Conservation (phyloP, 1,140 invertebrate species). For the Maconellicoccus hirsutus region DNA sequence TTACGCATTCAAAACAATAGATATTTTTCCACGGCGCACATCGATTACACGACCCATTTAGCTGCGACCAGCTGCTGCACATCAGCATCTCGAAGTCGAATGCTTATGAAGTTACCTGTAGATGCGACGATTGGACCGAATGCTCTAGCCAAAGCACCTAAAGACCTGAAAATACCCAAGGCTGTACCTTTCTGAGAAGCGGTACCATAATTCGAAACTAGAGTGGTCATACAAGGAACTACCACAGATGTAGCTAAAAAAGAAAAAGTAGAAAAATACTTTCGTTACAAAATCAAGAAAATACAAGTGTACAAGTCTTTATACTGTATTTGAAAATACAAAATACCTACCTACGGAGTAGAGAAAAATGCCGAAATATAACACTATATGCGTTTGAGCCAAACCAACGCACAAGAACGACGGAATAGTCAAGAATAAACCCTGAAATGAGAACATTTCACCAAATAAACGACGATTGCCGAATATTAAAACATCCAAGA, state of each 20-base stretch:
- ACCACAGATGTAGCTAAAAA: constrained; percentile 78
- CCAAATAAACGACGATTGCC: too few species aligned
- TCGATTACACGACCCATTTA: too few species aligned
- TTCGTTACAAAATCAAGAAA: constrained; percentile 15
- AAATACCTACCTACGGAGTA: constrained; percentile 74
- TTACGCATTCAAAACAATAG: too few species aligned
- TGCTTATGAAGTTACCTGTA: constrained; percentile 47
- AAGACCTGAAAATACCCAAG: constrained; percentile 83
- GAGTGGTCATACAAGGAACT: constrained; percentile 83
- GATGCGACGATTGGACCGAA: constrained; percentile 80
- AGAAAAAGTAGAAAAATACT: constrained; percentile 22
- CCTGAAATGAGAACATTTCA: too few species aligned
- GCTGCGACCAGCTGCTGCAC: constrained; percentile 25
- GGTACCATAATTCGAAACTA: constrained; percentile 71
- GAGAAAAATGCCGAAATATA: constrained; percentile 73
- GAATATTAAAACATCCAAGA: too few species aligned
- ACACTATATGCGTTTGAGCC: constrained; percentile 42
- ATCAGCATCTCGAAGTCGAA: not conserved
- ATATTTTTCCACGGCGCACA: too few species aligned
- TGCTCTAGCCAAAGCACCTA: constrained; percentile 86
- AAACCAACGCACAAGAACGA: constrained; percentile 79
- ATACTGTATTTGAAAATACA: constrained; percentile 16
- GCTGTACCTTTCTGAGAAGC: constrained; percentile 80
- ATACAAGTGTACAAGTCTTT: constrained; percentile 20
- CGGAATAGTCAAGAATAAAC: constrained; percentile 75